Percentiles rank a stretch among this genome's conserved stretches.
Conservation (phyloP, 2,888 invertebrate genomes). For the Pollenia griseotomentosa region DNA sequence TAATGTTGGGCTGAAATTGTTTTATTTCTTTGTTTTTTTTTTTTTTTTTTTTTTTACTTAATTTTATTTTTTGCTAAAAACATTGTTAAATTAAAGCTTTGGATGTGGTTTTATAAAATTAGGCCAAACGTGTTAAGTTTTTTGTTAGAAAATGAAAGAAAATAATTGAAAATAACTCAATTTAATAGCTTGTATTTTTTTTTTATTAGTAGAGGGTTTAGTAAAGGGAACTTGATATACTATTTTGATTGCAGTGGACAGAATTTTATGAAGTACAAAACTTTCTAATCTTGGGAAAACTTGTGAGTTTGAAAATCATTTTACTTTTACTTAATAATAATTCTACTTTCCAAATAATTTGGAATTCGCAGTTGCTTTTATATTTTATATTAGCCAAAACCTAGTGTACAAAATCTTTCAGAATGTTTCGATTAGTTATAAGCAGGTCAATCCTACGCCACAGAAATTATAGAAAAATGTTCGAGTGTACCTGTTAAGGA, state of each 20-base stretch:
- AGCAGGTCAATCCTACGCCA: no score
- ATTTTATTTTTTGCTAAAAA: not conserved
- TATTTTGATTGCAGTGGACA: conserved; percentile 19
- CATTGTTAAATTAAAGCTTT: conserved; percentile 33
- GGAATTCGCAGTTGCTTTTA: no score
- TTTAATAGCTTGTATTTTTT: conserved; percentile 38
- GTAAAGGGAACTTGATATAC: conserved; percentile 33
- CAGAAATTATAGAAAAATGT: no score
- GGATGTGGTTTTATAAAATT: conserved; percentile 38
- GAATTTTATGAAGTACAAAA: conserved; percentile 2
- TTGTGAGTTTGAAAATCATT: not conserved
- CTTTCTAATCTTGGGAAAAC: conserved; percentile 14
- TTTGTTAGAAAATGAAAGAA: conserved; percentile 26
- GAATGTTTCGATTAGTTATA: no score
- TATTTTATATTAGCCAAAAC: no score
- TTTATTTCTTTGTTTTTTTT: no score
- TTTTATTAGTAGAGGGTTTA: not conserved
- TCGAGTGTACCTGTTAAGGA: no score
- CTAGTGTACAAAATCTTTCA: no score
- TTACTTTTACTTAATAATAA: not conserved
- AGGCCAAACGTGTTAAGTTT: conserved; percentile 61
- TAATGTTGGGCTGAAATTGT: not conserved
- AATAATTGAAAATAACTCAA: conserved; percentile 59
- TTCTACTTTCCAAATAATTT: not conserved
- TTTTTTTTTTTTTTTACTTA: no score